Conservation (phyloP, 2,888 invertebrate genomes). For the Amblyjoppa proteus region DNA sequence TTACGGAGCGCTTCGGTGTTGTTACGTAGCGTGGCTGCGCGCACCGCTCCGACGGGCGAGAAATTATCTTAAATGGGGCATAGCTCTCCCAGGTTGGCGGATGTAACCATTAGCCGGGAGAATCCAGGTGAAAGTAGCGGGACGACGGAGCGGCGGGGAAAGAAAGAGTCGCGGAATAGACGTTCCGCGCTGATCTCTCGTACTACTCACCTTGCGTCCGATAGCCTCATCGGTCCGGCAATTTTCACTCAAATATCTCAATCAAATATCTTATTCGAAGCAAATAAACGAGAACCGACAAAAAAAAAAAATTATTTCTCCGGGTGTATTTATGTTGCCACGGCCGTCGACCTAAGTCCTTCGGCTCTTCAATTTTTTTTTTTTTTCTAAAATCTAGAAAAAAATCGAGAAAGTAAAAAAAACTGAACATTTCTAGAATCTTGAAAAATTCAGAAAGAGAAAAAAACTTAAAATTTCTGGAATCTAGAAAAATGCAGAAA, state of each 20-base stretch:
- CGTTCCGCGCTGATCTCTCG: slow-evolving; percentile 49
- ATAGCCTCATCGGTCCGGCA: not conserved
- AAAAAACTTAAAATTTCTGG: no score
- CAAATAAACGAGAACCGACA: no score
- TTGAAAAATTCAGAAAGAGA: no score
- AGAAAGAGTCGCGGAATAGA: slow-evolving; percentile 43
- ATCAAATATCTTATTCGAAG: no score
- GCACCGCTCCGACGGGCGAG: slow-evolving; percentile 55
- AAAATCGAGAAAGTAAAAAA: no score
- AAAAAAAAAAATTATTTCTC: no score
- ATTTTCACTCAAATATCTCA: not conserved
- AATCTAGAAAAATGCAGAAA: no score
- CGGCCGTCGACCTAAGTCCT: no score
- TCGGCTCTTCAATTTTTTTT: no score
- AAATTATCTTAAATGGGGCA: slow-evolving; percentile 78
- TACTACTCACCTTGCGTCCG: not conserved
- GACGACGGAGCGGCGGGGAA: slow-evolving; percentile 64
- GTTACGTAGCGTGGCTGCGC: slow-evolving; percentile 16
- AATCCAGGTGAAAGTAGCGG: slow-evolving; percentile 81
- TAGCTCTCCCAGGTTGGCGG: slow-evolving; percentile 80
- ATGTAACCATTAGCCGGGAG: slow-evolving; percentile 79
- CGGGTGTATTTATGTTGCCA: no score
- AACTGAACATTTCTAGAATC: no score
- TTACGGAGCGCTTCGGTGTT: not conserved
- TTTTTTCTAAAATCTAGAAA: no score